A percentile compares a stretch with the other conserved stretches of the same genome.
These are phyloP conservation scores for chimpanzee (Pan troglodytes) DNA, from an alignment of 2,113 vertebrate species.

Conservation along the genomic window NHGRI_mPanTro3-v2.1_pri NC_072413.2:68031501-68032000, in stretches of 20 bases:
- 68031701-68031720: slow-evolving; percentile 9
- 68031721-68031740: slow-evolving; percentile 21
- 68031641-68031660: slow-evolving; percentile 39
- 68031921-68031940: neutral
- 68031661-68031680: slow-evolving; percentile 12
- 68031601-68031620: slow-evolving; percentile 48
- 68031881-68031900: neutral
- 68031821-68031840: neutral
- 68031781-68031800: slow-evolving; percentile 37
- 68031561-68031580: slow-evolving; percentile 28
- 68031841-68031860: neutral
- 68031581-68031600: slow-evolving; percentile 49
- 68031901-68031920: neutral
- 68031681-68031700: neutral
- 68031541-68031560: slow-evolving; percentile 41
- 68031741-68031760: slow-evolving; percentile 56
- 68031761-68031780: slow-evolving; percentile 37
- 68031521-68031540: slow-evolving; percentile 70
- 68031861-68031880: neutral
- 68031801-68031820: slow-evolving; percentile 21
- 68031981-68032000: slow-evolving; percentile 3
- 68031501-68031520: slow-evolving; percentile 67
- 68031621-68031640: neutral
- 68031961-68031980: slow-evolving; percentile 28
- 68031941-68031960: slow-evolving; percentile 20